Evolutionary conservation across 2,797 vertebrate species (phyloP), one percentile per base, ranked within the genome.

Genomic region (Alcedo quadribrachys): DNA sequence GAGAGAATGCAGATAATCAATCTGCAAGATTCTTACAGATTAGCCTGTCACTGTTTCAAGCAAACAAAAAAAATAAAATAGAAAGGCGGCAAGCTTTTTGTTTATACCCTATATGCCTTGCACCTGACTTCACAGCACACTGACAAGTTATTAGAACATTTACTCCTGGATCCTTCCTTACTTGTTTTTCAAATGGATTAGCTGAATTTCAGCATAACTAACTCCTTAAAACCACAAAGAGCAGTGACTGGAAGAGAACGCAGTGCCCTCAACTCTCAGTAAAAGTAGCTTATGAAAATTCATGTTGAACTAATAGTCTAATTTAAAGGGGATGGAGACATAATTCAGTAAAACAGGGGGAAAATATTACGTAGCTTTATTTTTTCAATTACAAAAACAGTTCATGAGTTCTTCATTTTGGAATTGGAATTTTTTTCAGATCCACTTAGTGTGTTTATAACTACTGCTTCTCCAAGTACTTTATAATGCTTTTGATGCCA

Each of bases 201-300:
- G 37, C 37, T 13, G 43, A 70, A 45, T 71, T 86, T 79, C 77
- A 68, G 61, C 75, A 40, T 54, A 84, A 79, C 30, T 83, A 83
- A 87, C 71, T 28, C 53, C 77, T 80, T 82, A 90, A 91, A 37
- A 86, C 28, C 37, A 76, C 77, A 86, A 68, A 86, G 53, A 57
- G 75, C 90, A 92, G 40, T 82, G 75, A 86, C 84, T 90, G 81
- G 81, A 95, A 95, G 57, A 89, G 63, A 92, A 96, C 43, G 50
- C 25, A 67, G 30, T 71, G 33, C 30, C 33, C 42, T 84, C 33
- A 50, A 32, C 19, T 43, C 33, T 69, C 35, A 24, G 12, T 19
- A 74, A 54, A 78, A 77, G 50, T 46, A 65, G 68, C 46, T 90
- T 58, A 86, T 6, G 37, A 87, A 86, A 88, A 93, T 46, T 84